phyloP scores from a whole-genome alignment of 2,888 invertebrate genomes.

The Hypsopygia costalis region DNA sequence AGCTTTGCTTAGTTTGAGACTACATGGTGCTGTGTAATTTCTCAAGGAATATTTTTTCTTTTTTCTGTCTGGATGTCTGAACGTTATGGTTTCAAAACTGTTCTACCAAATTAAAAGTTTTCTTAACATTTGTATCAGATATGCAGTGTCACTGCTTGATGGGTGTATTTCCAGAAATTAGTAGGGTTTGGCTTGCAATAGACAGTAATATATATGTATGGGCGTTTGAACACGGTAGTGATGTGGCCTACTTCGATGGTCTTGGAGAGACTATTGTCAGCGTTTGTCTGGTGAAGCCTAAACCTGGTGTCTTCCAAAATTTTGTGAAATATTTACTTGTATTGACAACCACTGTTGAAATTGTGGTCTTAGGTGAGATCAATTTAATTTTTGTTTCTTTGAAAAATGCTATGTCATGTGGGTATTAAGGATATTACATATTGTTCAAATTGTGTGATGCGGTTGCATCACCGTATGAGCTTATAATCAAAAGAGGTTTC shows the following conservation, averaged over 20 bases:
- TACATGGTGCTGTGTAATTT: no score
- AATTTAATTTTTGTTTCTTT: no score
- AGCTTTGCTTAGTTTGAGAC: no score
- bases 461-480: no score
- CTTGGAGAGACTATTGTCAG: slow-evolving; percentile 96
- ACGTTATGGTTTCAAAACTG: no score
- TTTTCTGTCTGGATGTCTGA: no score
- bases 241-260: slow-evolving; percentile 98
- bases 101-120: slow-evolving; percentile 19
- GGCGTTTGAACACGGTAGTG: slow-evolving; percentile 97
- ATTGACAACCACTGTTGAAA: slow-evolving; percentile 96
- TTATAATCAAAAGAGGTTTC: no score
- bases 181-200: slow-evolving; percentile 97
- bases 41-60: no score
- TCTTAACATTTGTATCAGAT: slow-evolving; percentile 77
- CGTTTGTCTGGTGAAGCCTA: slow-evolving; percentile 94
- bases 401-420: no score
- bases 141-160: slow-evolving; percentile 98
- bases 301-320: slow-evolving; percentile 91
- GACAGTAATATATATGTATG: slow-evolving; percentile 99
- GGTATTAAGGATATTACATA: no score
- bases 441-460: no score
- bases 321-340: slow-evolving; percentile 95
- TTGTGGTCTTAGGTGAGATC: slow-evolving; percentile 90
- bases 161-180: slow-evolving; percentile 98